Base-by-base conservation (phyloP, 2,113 vertebrate species). In the Empidonax alnorum region DNA sequence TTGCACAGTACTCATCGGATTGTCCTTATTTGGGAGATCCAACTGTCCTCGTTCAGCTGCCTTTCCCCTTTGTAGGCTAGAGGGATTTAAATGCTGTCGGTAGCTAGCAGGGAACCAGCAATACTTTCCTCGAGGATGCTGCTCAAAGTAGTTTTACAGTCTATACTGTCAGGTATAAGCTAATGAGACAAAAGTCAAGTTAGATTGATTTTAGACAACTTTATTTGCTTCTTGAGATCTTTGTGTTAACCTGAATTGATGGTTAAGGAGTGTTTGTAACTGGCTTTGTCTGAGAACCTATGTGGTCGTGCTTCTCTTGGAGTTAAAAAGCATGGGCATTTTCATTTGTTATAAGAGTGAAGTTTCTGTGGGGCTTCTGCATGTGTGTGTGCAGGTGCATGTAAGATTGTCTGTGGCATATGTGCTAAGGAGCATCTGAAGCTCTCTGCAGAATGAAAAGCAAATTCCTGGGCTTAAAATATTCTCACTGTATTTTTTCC, bases 1-100 rank as follows among this genome's bases (percentile, higher is more conserved):
- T 98, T 98, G 96, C 98, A 98, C 98, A 97, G 92, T 96, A 95
- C 61, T 23, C 89, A 56, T 4, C 3, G 9, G 41, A 31, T 72
- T 69, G 23, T 77, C 41, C 74, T 94, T 86, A 55, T 94, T 96
- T 41, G 12, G 16, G 88, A 22, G 23, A 4, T 24, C 47, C 22
- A 1, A 1, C 61, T 23, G 14, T 16, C 37, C 59, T 62, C 62
- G 20, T 44, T 25, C 59, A 35, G 30, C 35, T 52, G 9, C 23
- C 20, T 41, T 31, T 13, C 20, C 52, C 41, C 15, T 67, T 24
- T 17, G 28, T 49, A 19, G 47, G 27, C 50, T 12, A 7, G 21
- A n/a, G 71, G 47, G 24, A 9, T 37, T 56, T n/a, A 7, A 49
- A 47, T 58, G 58, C 55, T 42, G 61, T 20, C 0, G 0, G 3